Base-by-base conservation (phyloP, 1,140 invertebrate genomes). In the Trialeurodes vaporariorum region DNA sequence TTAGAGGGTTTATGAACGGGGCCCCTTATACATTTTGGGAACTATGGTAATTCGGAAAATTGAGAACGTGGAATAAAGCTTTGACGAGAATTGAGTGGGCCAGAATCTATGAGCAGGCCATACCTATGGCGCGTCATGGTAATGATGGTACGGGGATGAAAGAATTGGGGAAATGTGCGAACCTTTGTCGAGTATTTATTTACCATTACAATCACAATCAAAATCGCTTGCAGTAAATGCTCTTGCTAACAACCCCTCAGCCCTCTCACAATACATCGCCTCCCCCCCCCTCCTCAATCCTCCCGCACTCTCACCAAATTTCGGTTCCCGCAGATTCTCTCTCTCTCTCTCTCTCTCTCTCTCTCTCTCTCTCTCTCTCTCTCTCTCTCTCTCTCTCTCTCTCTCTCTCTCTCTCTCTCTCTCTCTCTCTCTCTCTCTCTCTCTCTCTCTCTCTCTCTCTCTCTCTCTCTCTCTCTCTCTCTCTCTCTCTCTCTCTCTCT, bases 351-450 rank as follows among this genome's bases (percentile, higher is more conserved):
- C n/a, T n/a, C n/a, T n/a, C n/a, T n/a, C n/a, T n/a, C n/a, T n/a
- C n/a, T n/a, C n/a, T n/a, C n/a, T n/a, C n/a, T n/a, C n/a, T n/a
- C n/a, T n/a, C n/a, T n/a, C n/a, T n/a, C n/a, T n/a, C n/a, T n/a
- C n/a, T n/a, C n/a, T n/a, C 24, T 49, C 34, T 27, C 68, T 40
- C 49, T 61, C 9, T 23, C 63, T 34, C 26, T 26, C 49, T 49
- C 63, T 13, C 49, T 63, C 64, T 66, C 23, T 34, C 25, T 26
- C 62, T n/a, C 66, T 34, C 22, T 63, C 67, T 59, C 26, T 13
- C 27, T n/a, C 61, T 9, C 61, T 17, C 27, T 25, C 12, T 27
- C 12, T 27, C 63, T 24, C 61, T 22, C 49, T 24, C 59, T 2
- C 58, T 64, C 2, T 26, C 27, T 24, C 59, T 25, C 67, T 59